Evolutionary conservation across 2,113 vertebrate genomes (phyloP).

Genomic region (Lycaon pictus): DNA sequence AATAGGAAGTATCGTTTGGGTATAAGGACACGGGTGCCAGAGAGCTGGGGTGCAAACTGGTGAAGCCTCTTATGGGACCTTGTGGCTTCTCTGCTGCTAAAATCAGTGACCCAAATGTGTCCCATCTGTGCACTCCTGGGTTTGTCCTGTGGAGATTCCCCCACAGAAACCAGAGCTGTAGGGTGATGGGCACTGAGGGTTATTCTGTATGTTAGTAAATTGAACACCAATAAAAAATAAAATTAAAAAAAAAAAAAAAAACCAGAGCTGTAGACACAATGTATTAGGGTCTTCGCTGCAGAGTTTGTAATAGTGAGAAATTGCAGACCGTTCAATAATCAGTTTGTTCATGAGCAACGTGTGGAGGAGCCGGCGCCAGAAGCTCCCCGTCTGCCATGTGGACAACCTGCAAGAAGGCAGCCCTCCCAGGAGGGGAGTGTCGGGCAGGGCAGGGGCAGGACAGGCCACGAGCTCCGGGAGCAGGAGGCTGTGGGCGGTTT

Average conservation of each 20-base stretch:
- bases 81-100: neutral
- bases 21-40: fast-evolving
- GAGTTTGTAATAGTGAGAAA: neutral
- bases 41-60: fast-evolving
- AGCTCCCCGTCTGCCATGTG: neutral
- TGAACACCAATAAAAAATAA: no score
- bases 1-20: neutral
- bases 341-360: fast-evolving
- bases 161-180: neutral
- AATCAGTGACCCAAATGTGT: no score
- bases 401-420: neutral
- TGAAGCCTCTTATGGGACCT: no score
- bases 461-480: fast-evolving
- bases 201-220: no score
- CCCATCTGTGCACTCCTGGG: neutral
- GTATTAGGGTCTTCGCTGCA: neutral
- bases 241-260: neutral
- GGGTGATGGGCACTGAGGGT: no score
- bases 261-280: no score
- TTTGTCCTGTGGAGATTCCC: fast-evolving
- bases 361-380: fast-evolving
- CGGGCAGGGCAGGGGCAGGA: neutral
- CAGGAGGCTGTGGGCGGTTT: neutral
- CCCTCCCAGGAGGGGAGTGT: neutral
- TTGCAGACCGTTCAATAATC: neutral